phyloP scores from a whole-genome alignment of 2,797 vertebrate species.

The Macropodus opercularis region DNA sequence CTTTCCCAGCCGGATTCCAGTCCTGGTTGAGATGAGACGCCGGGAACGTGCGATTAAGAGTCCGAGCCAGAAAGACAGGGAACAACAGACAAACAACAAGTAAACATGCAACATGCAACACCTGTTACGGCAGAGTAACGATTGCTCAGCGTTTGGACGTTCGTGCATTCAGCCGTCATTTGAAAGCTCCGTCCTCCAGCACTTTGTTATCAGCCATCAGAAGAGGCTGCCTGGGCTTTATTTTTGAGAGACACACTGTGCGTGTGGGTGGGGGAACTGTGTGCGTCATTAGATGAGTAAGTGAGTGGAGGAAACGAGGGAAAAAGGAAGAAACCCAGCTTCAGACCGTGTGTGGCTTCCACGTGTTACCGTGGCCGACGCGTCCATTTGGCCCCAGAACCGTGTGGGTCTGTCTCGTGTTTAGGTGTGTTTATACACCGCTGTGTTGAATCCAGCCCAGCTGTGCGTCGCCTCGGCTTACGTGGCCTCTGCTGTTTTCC shows the following conservation, averaged over 20 bases:
- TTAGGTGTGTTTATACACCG: slow-evolving; percentile 32
- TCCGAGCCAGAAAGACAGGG: slow-evolving; percentile 1
- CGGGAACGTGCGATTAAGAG: slow-evolving; percentile 2
- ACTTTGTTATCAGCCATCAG: slow-evolving; percentile 7
- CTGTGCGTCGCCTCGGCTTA: slow-evolving; percentile 43
- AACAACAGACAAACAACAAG: not conserved
- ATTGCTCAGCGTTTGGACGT: no score
- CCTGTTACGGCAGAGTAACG: no score
- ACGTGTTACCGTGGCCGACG: slow-evolving; percentile 7
- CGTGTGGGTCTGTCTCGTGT: slow-evolving; percentile 26
- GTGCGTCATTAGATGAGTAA: slow-evolving; percentile 57
- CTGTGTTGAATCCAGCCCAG: slow-evolving; percentile 20
- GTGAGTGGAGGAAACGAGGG: slow-evolving; percentile 62
- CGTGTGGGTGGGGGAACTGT: slow-evolving; percentile 48
- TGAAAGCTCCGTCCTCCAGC: no score
- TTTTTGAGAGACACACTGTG: slow-evolving; percentile 38
- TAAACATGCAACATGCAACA: slow-evolving; percentile 2
- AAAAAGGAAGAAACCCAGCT: slow-evolving; percentile 25
- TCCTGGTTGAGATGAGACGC: slow-evolving; percentile 9
- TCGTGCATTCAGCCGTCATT: no score
- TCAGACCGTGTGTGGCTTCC: slow-evolving; percentile 10
- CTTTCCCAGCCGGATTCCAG: slow-evolving; percentile 23
- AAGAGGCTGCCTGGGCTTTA: slow-evolving; percentile 27
- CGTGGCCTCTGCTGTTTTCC: slow-evolving; percentile 47
- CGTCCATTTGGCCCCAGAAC: not conserved